Evolutionary conservation across 2,113 vertebrate species (phyloP), one percentile per base, ranked within the genome.

Genomic region (Enhydra lutris): DNA sequence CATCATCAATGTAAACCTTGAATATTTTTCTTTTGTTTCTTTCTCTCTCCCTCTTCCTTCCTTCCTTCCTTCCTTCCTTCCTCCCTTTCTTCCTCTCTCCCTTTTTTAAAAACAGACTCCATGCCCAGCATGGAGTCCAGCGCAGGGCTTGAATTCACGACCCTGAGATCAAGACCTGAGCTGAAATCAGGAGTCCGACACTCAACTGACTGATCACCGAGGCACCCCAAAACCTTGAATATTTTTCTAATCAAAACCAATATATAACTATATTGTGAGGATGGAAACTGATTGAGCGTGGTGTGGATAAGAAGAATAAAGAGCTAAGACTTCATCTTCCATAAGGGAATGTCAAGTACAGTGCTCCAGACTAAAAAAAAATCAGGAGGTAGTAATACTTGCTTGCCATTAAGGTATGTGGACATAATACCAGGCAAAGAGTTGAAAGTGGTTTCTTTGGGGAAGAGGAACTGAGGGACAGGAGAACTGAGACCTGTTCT

Each of bases 221-320:
- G 65, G 65, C 7, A 8, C 15, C 15, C 31, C 65, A 18, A 67
- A 89, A 88, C n/a, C 45, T 4, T 7, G 13, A 74, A 31, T 82
- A 76, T 31, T 71, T 94, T 87, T 65, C 42, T 94, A 90, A 79
- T 94, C 7, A 59, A 79, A 89, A 88, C 36, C 42, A 61, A 97
- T 65, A 59, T 52, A 5, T 15, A 82, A 59, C 2, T 82, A 18
- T 42, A 69, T 45, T 2, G 7, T 23, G 24, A 84, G 39, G 52
- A 12, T n/a, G 20, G 61, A 26, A 89, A 50, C 1, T 14, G 50
- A 67, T 13, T 31, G 31, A 21, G 1, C 8, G 7, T 2, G 2
- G 26, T 26, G 7, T 34, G 47, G 36, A 74, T 17, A 14, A 39
- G 39, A 59, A 78, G 76, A 82, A 57, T 18, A 76, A 45, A 47